A percentile compares a stretch with the other conserved stretches of the same genome.
These are phyloP conservation scores for Parnassius smintheus DNA, from an alignment of 2,888 invertebrate species.

Conservation along the genomic window DNA sequence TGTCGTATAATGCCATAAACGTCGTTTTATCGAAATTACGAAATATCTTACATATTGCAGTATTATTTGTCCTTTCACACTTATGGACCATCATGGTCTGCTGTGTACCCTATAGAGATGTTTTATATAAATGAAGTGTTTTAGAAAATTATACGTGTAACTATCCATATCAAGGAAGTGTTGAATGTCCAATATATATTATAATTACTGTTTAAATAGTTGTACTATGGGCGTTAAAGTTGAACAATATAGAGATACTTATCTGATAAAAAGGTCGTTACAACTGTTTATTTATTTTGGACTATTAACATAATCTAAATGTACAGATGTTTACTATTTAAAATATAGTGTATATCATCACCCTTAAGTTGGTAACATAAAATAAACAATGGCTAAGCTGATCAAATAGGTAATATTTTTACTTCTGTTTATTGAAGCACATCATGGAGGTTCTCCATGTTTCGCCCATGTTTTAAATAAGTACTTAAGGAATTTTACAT, in stretches of 20 bases:
- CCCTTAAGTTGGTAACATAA: constrained; percentile 8
- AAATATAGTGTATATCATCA: constrained; percentile 14
- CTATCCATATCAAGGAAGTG: constrained; percentile 58
- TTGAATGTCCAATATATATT: constrained; percentile 34
- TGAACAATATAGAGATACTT: constrained; percentile 45
- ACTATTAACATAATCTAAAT: constrained; percentile 34
- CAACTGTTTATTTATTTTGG: constrained; percentile 44
- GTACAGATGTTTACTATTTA: constrained; percentile 27
- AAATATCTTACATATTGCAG: constrained; percentile 53
- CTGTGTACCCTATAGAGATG: constrained; percentile 43
- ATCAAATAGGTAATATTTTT: constrained; percentile 21
- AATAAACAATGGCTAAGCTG: constrained; percentile 12
- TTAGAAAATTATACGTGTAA: constrained; percentile 59
- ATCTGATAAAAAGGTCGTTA: constrained; percentile 42
- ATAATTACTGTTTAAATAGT: constrained; percentile 38
- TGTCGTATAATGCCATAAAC: constrained; percentile 50
- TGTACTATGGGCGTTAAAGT: constrained; percentile 35
- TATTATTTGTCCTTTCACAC: constrained; percentile 59
- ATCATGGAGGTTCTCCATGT: no score
- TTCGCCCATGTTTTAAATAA: no score
- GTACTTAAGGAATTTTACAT: no score
- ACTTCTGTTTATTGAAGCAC: not conserved
- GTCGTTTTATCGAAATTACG: constrained; percentile 33
- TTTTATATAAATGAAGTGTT: constrained; percentile 44
- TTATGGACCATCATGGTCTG: constrained; percentile 51